phyloP scores from a whole-genome alignment of 2,888 invertebrate genomes.

The Diogma glabrata region DNA sequence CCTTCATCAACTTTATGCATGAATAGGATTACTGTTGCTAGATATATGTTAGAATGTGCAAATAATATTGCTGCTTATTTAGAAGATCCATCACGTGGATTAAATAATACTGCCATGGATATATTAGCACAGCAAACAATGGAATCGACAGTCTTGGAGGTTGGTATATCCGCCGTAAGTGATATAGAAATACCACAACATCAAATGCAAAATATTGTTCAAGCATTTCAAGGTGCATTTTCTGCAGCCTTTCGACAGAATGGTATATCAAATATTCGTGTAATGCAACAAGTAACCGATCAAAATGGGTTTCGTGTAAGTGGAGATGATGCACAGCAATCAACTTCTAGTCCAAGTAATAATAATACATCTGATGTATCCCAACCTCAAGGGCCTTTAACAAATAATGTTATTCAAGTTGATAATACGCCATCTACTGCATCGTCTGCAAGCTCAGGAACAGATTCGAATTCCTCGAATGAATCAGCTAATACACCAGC shows the following conservation, averaged over 20 bases:
- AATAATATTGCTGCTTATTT: slow-evolving; percentile 36
- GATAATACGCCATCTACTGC: slow-evolving; percentile 16
- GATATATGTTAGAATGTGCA: slow-evolving; percentile 36
- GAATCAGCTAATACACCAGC: not conserved
- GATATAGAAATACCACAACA: slow-evolving; percentile 30
- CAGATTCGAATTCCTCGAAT: slow-evolving; percentile 16
- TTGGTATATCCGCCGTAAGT: slow-evolving; percentile 32
- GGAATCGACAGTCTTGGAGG: slow-evolving; percentile 38
- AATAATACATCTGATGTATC: not conserved
- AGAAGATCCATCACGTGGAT: slow-evolving; percentile 34
- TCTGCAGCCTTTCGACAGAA: slow-evolving; percentile 33
- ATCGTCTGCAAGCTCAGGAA: slow-evolving; percentile 23
- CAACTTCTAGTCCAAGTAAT: not conserved
- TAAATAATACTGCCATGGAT: slow-evolving; percentile 35
- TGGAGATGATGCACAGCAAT: not conserved
- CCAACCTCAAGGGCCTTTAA: not conserved
- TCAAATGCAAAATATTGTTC: slow-evolving; percentile 32
- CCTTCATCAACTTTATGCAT: slow-evolving; percentile 36
- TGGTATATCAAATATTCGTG: slow-evolving; percentile 32
- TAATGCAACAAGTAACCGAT: slow-evolving; percentile 16
- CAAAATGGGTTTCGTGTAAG: no score
- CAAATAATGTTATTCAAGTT: slow-evolving; percentile 9
- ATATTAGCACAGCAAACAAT: slow-evolving; percentile 38
- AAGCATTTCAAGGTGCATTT: slow-evolving; percentile 35
- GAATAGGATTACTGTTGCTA: slow-evolving; percentile 36